Evolutionary conservation across 1,140 invertebrate genomes (phyloP).

Genomic region (Oryctes rhinoceros): DNA sequence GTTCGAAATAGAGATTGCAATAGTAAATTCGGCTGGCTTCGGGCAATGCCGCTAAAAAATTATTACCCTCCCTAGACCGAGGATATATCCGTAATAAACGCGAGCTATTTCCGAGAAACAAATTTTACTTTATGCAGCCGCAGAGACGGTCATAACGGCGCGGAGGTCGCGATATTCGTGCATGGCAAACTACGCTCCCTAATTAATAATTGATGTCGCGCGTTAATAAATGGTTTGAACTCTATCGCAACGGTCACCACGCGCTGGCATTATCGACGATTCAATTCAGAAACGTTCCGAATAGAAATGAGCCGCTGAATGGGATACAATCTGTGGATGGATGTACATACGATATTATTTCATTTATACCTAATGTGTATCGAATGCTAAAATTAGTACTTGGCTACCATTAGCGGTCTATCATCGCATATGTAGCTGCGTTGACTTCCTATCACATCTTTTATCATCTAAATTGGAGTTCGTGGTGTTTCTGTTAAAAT

Average conservation of each 20-base stretch:
- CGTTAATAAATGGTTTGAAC: constrained; percentile 12
- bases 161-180: background rate
- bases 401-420: background rate
- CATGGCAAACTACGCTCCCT: constrained; percentile 1
- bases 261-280: background rate
- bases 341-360: background rate
- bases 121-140: constrained; percentile 5
- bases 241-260: background rate
- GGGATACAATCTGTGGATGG: background rate
- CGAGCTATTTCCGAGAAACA: constrained; percentile 5
- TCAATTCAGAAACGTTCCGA: background rate
- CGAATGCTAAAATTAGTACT: background rate
- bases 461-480: too few species aligned
- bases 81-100: constrained; percentile 4
- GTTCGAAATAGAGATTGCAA: too few species aligned
- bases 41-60: too few species aligned
- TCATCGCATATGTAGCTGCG: too few species aligned
- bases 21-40: too few species aligned
- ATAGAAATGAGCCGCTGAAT: constrained; percentile 1
- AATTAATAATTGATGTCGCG: constrained; percentile 11
- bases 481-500: too few species aligned
- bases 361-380: background rate
- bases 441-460: too few species aligned
- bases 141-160: background rate
- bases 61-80: background rate